Conservation (phyloP, 2,113 vertebrate genomes). For the Ailuropoda melanoleuca region DNA sequence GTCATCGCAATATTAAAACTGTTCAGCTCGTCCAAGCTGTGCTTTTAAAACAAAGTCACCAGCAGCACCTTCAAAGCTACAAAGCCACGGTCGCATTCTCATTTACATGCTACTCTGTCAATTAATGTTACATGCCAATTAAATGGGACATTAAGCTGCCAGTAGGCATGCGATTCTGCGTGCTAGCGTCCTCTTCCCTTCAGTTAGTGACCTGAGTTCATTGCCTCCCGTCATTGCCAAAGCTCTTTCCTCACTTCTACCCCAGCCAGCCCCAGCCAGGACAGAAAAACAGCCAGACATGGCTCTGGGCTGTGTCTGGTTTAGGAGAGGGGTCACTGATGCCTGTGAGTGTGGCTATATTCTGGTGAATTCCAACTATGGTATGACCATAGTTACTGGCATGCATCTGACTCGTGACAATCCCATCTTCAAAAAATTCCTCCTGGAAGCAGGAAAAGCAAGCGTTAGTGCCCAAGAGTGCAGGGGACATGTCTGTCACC, state of each 20-base stretch:
- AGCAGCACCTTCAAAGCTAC: neutral
- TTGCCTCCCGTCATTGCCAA: neutral
- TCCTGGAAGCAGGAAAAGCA: neutral
- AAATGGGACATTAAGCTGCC: conserved; percentile 43
- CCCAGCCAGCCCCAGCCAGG: neutral
- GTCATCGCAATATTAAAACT: neutral
- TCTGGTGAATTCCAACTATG: neutral
- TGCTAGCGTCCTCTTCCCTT: neutral
- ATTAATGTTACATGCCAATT: neutral
- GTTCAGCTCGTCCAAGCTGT: neutral
- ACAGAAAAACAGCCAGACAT: neutral
- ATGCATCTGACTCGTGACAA: neutral
- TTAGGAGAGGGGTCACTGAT: neutral
- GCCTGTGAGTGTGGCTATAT: neutral
- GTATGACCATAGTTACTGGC: neutral
- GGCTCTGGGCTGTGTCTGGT: neutral
- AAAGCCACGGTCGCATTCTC: neutral
- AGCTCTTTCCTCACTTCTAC: neutral
- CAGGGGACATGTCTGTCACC: neutral
- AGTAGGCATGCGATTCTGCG: neutral
- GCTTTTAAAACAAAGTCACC: neutral
- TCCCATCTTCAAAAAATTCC: neutral
- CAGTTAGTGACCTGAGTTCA: conserved; percentile 34
- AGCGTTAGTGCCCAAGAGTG: neutral
- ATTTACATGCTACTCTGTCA: neutral